phyloP scores from a whole-genome alignment of 2,797 vertebrate genomes.

The Denticeps clupeoides region DNA sequence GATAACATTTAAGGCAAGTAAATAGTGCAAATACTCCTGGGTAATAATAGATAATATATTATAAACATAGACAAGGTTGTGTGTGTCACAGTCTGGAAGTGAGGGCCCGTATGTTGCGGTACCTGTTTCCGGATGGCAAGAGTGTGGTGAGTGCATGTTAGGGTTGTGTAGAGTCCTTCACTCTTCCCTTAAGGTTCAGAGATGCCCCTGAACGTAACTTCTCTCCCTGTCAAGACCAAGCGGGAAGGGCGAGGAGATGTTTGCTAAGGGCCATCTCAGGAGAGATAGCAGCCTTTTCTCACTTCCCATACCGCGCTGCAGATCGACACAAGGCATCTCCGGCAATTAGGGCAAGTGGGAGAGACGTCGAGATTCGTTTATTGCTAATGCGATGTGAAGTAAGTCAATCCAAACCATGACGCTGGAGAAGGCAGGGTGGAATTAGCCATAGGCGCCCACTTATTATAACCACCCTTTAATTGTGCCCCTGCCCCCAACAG shows the following conservation, averaged over 20 bases:
- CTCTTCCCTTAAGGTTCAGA: conserved; percentile 1
- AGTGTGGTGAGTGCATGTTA: background rate
- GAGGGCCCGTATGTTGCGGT: too few species aligned
- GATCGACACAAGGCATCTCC: conserved; percentile 13
- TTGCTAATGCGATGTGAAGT: conserved; percentile 16
- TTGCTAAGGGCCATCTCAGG: conserved; percentile 10
- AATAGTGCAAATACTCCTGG: too few species aligned
- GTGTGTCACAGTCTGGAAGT: too few species aligned
- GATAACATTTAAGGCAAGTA: too few species aligned
- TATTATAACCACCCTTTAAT: too few species aligned
- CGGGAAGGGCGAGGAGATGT: conserved; percentile 6
- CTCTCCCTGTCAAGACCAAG: conserved; percentile 9
- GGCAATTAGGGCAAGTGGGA: conserved; percentile 18
- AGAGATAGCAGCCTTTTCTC: conserved; percentile 15
- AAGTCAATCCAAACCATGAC: too few species aligned
- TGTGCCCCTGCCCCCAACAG: too few species aligned
- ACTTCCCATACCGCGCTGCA: conserved; percentile 5
- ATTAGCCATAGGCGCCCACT: too few species aligned
- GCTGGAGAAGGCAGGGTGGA: too few species aligned
- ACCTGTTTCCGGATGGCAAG: background rate
- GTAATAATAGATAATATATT: too few species aligned
- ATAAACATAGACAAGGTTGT: too few species aligned
- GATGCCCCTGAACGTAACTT: conserved; percentile 9
- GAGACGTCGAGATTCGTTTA: conserved; percentile 16
- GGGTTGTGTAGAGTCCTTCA: background rate